A percentile compares a stretch with the other conserved stretches of the same genome.
Evolutionary conservation across 92 coral and sea anemone genomes (phyloP).

Genomic region (Zoanthus gigantus): DNA sequence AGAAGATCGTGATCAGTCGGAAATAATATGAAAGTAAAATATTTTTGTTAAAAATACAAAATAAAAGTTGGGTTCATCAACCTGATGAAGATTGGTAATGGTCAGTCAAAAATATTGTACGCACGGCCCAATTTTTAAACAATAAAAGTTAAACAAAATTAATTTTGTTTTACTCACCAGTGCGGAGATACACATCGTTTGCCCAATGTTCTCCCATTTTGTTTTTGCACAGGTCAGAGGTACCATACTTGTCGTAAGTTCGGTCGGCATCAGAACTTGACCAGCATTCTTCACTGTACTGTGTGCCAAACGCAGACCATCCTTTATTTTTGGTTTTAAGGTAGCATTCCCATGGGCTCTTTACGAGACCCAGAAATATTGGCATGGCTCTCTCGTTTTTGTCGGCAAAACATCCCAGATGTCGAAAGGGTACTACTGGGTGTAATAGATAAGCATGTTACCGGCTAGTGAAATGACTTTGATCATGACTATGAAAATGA

Average conservation of each 20-base stretch:
- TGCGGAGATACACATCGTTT: conserved; percentile 1
- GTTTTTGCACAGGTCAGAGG: conserved; percentile 16
- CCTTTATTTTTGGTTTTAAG: conserved; percentile 10
- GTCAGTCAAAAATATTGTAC: too few species aligned
- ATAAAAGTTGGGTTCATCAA: too few species aligned
- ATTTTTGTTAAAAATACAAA: too few species aligned
- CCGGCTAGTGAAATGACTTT: not conserved
- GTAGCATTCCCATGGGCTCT: not conserved
- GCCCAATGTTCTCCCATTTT: conserved; percentile 10
- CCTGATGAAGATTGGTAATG: too few species aligned
- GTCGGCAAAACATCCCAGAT: not conserved
- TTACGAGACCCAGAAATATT: not conserved
- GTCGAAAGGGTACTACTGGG: not conserved
- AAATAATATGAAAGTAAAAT: too few species aligned
- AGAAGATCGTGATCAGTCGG: too few species aligned
- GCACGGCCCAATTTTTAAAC: too few species aligned
- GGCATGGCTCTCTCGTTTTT: not conserved
- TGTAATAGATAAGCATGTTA: not conserved
- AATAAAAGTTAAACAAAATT: not conserved
- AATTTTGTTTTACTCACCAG: conserved; percentile 1
- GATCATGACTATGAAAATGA: not conserved
- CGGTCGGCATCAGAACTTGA: conserved; percentile 12
- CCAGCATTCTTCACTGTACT: conserved; percentile 20
- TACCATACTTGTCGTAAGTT: conserved; percentile 17
- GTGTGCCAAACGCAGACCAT: conserved; percentile 37